A percentile compares a stretch with the other conserved stretches of the same genome.
Conservation (phyloP, 2,888 invertebrate genomes). For the Clepsis dumicolana region DNA sequence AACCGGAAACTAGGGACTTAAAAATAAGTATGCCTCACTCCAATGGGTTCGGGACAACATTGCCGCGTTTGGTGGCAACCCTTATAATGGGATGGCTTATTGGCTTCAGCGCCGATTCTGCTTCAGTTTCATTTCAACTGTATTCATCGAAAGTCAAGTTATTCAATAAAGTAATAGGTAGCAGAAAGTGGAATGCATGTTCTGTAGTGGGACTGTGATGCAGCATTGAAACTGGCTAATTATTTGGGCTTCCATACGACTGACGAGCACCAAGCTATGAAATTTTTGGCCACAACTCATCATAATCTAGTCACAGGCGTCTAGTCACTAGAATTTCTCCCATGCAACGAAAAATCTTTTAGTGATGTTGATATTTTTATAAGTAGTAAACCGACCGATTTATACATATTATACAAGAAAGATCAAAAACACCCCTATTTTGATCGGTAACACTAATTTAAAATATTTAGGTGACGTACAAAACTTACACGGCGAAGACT, state of each 20-base stretch:
- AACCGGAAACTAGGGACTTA: constrained; percentile 78
- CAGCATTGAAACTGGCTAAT: constrained; percentile 68
- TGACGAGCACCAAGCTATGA: constrained; percentile 66
- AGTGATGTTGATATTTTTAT: constrained; percentile 74
- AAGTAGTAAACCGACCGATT: constrained; percentile 66
- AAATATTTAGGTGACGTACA: constrained; percentile 54
- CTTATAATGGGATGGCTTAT: constrained; percentile 76
- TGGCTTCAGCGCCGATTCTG: constrained; percentile 75
- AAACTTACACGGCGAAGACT: constrained; percentile 54
- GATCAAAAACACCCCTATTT: constrained; percentile 68
- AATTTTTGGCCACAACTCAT: constrained; percentile 62
- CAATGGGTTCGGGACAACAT: constrained; percentile 75
- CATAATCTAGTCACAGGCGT: constrained; percentile 66
- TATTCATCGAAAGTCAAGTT: constrained; percentile 73
- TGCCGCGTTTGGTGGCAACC: constrained; percentile 76
- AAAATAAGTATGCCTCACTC: constrained; percentile 75
- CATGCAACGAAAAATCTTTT: constrained; percentile 75
- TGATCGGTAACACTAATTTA: constrained; percentile 73
- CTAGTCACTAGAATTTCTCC: constrained; percentile 64
- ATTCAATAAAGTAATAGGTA: constrained; percentile 74
- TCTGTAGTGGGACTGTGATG: constrained; percentile 66
- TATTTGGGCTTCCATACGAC: constrained; percentile 70
- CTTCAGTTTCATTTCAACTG: constrained; percentile 71
- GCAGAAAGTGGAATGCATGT: constrained; percentile 77
- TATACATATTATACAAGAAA: constrained; percentile 69